A percentile compares a stretch with the other conserved stretches of the same genome.
phyloP scores from a whole-genome alignment of 2,888 invertebrate genomes.

The Rhagophthalmus giganteus region DNA sequence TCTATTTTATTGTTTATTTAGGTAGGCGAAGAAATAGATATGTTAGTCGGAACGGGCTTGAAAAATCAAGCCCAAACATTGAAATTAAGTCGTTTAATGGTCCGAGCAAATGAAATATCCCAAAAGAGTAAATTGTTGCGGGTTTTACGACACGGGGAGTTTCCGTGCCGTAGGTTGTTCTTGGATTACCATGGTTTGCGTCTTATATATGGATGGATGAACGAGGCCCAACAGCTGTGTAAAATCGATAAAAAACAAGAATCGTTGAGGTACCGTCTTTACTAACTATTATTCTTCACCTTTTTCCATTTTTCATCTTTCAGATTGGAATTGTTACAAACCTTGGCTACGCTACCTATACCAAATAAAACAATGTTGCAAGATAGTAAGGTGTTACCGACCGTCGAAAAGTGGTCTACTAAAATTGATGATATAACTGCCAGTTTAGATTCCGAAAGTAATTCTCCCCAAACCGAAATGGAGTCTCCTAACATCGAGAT shows the following conservation, averaged over 20 bases:
- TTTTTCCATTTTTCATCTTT: conserved; percentile 37
- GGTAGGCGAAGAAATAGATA: conserved; percentile 88
- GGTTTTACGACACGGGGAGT: conserved; percentile 76
- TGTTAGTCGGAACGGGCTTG: conserved; percentile 74
- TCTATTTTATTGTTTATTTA: conserved; percentile 50
- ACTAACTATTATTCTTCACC: background rate
- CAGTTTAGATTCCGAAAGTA: conserved; percentile 52
- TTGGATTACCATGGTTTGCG: conserved; percentile 91
- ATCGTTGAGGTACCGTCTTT: conserved; percentile 41
- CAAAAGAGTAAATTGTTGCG: conserved; percentile 76
- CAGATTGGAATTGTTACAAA: conserved; percentile 76
- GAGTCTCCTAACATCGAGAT: conserved; percentile 13
- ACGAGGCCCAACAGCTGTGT: conserved; percentile 63
- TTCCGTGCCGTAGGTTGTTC: conserved; percentile 84
- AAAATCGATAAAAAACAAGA: conserved; percentile 46
- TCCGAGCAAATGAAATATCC: conserved; percentile 81
- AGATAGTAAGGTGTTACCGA: conserved; percentile 85
- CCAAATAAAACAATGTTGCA: conserved; percentile 90
- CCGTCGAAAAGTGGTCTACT: conserved; percentile 82
- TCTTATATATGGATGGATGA: conserved; percentile 91
- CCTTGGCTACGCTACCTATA: conserved; percentile 84
- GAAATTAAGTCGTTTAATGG: conserved; percentile 87
- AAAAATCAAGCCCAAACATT: conserved; percentile 90
- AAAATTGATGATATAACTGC: conserved; percentile 49
- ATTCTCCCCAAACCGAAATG: conserved; percentile 47